Evolutionary conservation across 1,140 invertebrate genomes (phyloP), one percentile per base, ranked within the genome.

Genomic region (Galleria mellonella): DNA sequence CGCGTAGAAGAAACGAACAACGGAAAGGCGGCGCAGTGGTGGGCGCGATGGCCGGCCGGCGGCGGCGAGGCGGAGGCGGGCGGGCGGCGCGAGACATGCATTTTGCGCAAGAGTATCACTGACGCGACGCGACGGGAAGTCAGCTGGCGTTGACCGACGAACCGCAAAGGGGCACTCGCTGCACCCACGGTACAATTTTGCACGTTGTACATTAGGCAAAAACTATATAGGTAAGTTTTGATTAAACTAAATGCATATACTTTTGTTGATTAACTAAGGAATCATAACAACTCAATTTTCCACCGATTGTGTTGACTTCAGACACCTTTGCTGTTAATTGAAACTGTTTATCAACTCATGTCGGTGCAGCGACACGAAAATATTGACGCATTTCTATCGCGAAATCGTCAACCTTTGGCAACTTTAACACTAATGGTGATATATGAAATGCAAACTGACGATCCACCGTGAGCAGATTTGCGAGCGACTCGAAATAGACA

Each of bases 401-500:
- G 38, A 61, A 64, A 68, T 65, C 49, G 50, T 51, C 55, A 55
- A 56, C 49, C 51, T 57, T 61, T 60, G 69, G 55, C 64, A 57
- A 59, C 51, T 46, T 47, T 60, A 48, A 41, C 45, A 32, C 32
- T 45, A 43, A 36, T 56, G 48, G 35, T 54, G 51, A 60, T 56
- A 44, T 51, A 35, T 52, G 42, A 53, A 32, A 55, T 46, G 48
- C 47, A 55, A 55, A 46, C 51, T 55, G 47, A 46, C 55, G 52
- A 53, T 62, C 58, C 53, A 66, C 62, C 53, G 62, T 51, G 58
- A 51, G 47, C 52, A 42, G 53, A 47, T 72, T 71, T 56, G 66
- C 65, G 69, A 78, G 74, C 72, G 60, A 66, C 73, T 82, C 67
- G 62, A 83, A 82, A 83, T 83, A 83, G 77, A 79, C 54, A 72